Conservation (phyloP, 2,888 invertebrate genomes). For the Callyntrura guangdongensis region DNA sequence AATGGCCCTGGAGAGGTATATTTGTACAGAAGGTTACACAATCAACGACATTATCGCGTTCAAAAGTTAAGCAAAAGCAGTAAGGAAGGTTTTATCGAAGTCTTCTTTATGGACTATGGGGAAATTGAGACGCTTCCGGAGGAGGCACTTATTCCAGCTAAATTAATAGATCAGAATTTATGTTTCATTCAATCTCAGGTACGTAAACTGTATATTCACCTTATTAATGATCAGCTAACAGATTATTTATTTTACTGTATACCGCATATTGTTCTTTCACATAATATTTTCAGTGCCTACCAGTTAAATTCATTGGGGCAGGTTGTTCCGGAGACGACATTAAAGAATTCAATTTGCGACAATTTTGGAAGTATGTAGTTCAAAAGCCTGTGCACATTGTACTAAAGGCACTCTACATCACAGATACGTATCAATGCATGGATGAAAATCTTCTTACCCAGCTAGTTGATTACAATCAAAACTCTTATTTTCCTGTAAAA, state of each 20-base stretch:
- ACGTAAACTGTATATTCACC: neutral
- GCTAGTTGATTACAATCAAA: neutral
- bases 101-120: slow-evolving; percentile 52
- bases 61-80: neutral
- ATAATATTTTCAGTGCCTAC: slow-evolving; percentile 38
- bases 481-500: neutral
- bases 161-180: slow-evolving; percentile 39
- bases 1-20: neutral
- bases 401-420: neutral
- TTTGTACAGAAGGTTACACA: neutral
- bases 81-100: neutral
- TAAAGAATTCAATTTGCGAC: neutral
- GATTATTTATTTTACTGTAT: neutral
- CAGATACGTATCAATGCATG: neutral
- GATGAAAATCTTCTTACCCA: neutral
- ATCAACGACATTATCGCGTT: neutral
- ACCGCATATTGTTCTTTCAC: neutral
- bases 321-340: neutral
- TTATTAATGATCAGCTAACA: neutral
- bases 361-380: slow-evolving; percentile 33
- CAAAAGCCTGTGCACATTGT: neutral
- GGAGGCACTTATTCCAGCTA: slow-evolving; percentile 1
- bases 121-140: neutral
- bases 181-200: slow-evolving; percentile 60
- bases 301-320: slow-evolving; percentile 32